These are phyloP conservation scores for Luehdorfia chinensis DNA, from an alignment of 1,140 invertebrate species.

Conservation along the genomic window DNA sequence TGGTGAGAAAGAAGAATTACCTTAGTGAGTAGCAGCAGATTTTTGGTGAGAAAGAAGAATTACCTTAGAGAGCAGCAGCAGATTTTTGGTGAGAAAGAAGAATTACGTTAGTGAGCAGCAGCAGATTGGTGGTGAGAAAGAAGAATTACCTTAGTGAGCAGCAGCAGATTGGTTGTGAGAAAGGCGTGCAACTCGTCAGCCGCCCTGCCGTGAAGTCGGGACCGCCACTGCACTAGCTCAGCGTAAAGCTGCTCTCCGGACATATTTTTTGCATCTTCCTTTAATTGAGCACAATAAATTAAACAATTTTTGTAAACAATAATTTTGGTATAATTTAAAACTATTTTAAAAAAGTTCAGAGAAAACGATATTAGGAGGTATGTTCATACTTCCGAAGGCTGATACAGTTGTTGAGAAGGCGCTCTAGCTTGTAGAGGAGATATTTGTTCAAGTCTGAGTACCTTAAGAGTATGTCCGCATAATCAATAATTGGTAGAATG, in stretches of 20 bases:
- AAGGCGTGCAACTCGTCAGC: slow-evolving; percentile 80
- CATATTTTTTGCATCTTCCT: slow-evolving; percentile 38
- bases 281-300: slow-evolving; percentile 5
- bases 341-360: too few relatives aligned
- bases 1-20: slow-evolving; percentile 80
- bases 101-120: slow-evolving; percentile 81
- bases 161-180: slow-evolving; percentile 79
- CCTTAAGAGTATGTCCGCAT: too few relatives aligned
- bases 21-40: slow-evolving; percentile 80
- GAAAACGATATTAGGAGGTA: too few relatives aligned
- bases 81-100: slow-evolving; percentile 79
- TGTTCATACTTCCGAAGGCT: too few relatives aligned
- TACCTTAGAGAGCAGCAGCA: slow-evolving; percentile 81
- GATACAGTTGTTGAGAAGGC: too few relatives aligned
- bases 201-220: slow-evolving; percentile 79
- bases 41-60: slow-evolving; percentile 79
- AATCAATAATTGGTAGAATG: too few relatives aligned
- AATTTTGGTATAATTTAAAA: too few relatives aligned
- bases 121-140: slow-evolving; percentile 79
- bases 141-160: slow-evolving; percentile 81
- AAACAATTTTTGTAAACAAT: too few relatives aligned
- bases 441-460: too few relatives aligned
- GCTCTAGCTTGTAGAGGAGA: too few relatives aligned
- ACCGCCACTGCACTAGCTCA: slow-evolving; percentile 79
- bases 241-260: slow-evolving; percentile 78